phyloP scores from a whole-genome alignment of 2,888 invertebrate genomes.

The Drosophila acutilabella region DNA sequence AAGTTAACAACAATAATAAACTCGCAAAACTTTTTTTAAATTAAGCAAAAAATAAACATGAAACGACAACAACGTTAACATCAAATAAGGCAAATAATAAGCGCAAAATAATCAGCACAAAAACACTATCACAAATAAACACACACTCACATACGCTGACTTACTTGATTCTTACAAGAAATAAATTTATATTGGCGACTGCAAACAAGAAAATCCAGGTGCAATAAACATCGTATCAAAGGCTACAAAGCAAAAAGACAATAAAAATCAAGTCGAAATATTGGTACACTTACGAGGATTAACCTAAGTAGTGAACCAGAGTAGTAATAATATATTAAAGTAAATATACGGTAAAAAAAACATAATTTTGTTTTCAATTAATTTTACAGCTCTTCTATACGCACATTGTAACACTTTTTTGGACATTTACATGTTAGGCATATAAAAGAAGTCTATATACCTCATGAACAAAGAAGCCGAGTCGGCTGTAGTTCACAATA shows the following conservation, averaged over 20 bases:
- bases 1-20: slow-evolving; percentile 52
- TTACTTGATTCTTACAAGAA: too few species aligned
- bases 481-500: slow-evolving; percentile 50
- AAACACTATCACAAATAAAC: slow-evolving; percentile 39
- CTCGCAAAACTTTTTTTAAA: slow-evolving; percentile 78
- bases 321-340: too few species aligned
- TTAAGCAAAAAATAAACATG: slow-evolving; percentile 61
- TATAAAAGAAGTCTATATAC: not conserved
- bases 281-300: slow-evolving; percentile 27
- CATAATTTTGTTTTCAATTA: too few species aligned
- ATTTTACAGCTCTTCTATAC: too few species aligned
- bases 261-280: slow-evolving; percentile 24
- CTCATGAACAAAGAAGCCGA: not conserved
- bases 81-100: slow-evolving; percentile 65
- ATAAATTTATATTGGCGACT: slow-evolving; percentile 73
- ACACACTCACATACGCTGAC: slow-evolving; percentile 15
- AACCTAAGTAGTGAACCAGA: not conserved
- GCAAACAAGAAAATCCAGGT: slow-evolving; percentile 79
- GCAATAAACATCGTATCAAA: slow-evolving; percentile 76
- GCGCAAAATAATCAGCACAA: slow-evolving; percentile 73
- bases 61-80: slow-evolving; percentile 29
- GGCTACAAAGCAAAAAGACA: slow-evolving; percentile 46
- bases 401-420: not conserved
- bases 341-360: too few species aligned
- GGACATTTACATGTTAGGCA: not conserved